Evolutionary conservation across 2,113 vertebrate species (phyloP).

Genomic region (Lasiurus cinereus): DNA sequence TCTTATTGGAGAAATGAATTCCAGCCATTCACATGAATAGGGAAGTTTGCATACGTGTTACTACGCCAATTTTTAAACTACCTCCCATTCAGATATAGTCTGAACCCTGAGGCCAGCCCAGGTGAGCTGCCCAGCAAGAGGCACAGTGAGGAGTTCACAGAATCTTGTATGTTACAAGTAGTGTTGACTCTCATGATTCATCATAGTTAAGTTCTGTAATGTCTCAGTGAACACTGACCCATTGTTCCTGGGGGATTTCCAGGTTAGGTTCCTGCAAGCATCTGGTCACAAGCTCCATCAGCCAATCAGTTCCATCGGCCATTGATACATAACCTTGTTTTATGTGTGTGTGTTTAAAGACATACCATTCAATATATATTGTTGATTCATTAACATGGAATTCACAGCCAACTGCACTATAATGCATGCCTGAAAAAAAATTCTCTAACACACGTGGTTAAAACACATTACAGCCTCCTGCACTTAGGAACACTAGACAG

Average conservation of each 20-base stretch:
- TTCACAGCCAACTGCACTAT: neutral
- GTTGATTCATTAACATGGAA: neutral
- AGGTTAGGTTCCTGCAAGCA: neutral
- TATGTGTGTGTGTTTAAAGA: conserved; percentile 14
- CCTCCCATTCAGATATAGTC: neutral
- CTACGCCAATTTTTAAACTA: neutral
- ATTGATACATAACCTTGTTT: neutral
- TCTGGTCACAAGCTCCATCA: neutral
- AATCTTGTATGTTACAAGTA: neutral
- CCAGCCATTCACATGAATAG: neutral
- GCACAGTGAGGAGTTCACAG: neutral
- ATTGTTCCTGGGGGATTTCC: neutral
- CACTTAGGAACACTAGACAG: neutral
- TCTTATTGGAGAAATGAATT: neutral
- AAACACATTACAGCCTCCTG: neutral
- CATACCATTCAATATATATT: neutral
- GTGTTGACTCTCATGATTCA: neutral
- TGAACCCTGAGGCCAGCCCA: neutral
- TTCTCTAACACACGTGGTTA: neutral
- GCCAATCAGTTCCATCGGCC: neutral
- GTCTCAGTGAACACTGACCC: neutral
- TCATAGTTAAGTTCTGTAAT: neutral
- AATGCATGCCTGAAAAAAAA: neutral
- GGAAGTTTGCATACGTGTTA: neutral
- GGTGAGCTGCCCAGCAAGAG: neutral